phyloP scores from a whole-genome alignment of 2,797 vertebrate genomes.

The Sebastes vulpes region DNA sequence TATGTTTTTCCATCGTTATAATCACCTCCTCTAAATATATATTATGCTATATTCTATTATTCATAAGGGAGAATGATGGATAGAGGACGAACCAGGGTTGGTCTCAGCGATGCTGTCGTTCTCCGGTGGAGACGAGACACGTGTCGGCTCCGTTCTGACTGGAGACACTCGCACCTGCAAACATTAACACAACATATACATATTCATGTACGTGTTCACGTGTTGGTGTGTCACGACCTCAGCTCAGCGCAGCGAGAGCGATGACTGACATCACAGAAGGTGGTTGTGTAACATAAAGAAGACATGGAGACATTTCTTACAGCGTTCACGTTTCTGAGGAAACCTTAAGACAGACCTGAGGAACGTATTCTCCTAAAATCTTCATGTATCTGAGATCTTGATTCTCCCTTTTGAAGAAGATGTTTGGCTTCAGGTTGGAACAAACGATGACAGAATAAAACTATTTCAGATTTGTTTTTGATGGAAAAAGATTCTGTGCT shows the following conservation, averaged over 20 bases:
- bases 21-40: no score
- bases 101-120: constrained; percentile 66
- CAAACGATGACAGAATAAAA: no score
- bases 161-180: constrained; percentile 76
- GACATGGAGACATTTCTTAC: neutral
- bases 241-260: neutral
- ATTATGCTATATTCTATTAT: no score
- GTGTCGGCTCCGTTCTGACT: constrained; percentile 74
- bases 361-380: neutral
- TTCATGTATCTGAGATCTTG: neutral
- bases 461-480: no score
- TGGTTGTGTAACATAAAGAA: neutral
- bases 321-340: no score
- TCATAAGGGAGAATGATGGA: neutral
- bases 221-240: neutral
- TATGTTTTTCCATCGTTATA: no score
- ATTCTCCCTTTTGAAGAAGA: neutral
- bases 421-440: no score
- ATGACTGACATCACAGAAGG: neutral
- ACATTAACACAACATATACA: constrained; percentile 38
- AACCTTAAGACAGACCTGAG: no score
- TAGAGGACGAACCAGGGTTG: constrained; percentile 76
- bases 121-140: constrained; percentile 62
- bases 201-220: no score
- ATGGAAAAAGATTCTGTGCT: no score